Base-by-base conservation (phyloP, 2,888 invertebrate genomes). In the Synanthedon andrenaeformis region DNA sequence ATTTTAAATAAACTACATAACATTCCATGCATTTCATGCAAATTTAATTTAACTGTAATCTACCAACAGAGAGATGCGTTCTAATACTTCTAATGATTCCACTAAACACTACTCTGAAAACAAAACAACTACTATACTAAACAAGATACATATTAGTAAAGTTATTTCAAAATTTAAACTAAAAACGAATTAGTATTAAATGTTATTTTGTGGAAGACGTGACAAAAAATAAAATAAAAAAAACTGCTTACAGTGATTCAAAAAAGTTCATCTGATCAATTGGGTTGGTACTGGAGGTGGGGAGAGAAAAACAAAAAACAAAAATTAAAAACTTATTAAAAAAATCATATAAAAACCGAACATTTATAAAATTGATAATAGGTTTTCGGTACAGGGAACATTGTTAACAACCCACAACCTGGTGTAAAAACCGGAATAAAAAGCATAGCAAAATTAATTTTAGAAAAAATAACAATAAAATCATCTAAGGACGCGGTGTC, bases 251-350 rank as follows among this genome's bases (percentile, higher is more conserved):
- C 87, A 86, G 81, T 70, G 87, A 84, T 67, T 87, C 86, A 83
- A 86, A 87, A 86, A 86, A 87, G 84, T 84, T 87, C 84, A 87
- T 85, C 82, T 87, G 87, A 84, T 87, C 87, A 78, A 84, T 79
- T 73, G 87, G 87, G 85, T 85, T 87, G 79, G 86, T 86, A 83
- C 87, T 87, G 78, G 80, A 62, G 67, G 71, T 65, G 66, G 65
- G 64, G 71, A 64, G 66, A 65, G 64, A 66, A 69, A 76, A 69
- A 74, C 72, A 77, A 70, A 60, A 66, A 58, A 78, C 72, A 67
- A 65, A 67, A 76, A 80, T 79, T 79, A 83, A 73, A 76, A 69
- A 69, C 67, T 41, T 66, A 69, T 35, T 35, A 10, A 35, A 35
- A 35, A 35, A 35, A 35, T 35, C 35, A 35, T 35, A 10, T 35